A percentile compares a stretch with the other conserved stretches of the same genome.
Conservation (phyloP, 2,113 vertebrate genomes). For the Catharus bicknelli region DNA sequence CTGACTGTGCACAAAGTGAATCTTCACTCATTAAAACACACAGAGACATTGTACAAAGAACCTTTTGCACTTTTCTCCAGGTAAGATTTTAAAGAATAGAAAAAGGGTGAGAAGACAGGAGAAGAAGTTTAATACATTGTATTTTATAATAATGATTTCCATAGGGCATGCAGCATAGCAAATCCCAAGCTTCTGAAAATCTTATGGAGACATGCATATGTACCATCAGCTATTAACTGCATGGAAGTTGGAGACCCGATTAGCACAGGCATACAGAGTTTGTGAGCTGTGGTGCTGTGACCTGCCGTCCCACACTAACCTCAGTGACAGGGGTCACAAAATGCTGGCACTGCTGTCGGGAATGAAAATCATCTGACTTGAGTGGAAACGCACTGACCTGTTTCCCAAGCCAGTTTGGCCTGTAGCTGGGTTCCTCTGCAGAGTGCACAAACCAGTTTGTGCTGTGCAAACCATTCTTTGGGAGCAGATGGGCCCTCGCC, state of each 20-base stretch:
- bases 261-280: rapidly evolving
- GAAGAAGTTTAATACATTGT: not conserved
- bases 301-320: not conserved
- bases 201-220: not conserved
- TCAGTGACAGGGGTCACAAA: not conserved
- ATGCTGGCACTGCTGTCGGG: not conserved
- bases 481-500: rapidly evolving
- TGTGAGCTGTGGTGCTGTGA: not conserved
- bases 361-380: conserved; percentile 35
- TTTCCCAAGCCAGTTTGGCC: not conserved
- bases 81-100: not conserved
- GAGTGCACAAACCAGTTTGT: not conserved
- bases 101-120: not conserved
- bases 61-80: not conserved
- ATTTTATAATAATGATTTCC: not conserved
- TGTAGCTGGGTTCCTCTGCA: conserved; percentile 6
- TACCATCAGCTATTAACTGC: not conserved
- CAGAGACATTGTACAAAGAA: not conserved
- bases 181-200: not conserved
- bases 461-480: rapidly evolving
- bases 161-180: not conserved
- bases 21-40: not conserved
- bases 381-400: not conserved
- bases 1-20: not conserved
- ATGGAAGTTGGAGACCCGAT: rapidly evolving